A percentile compares a stretch with the other conserved stretches of the same genome.
These are phyloP conservation scores for Apis cerana DNA, from an alignment of 1,140 invertebrate genomes.

Conservation along the genomic window DNA sequence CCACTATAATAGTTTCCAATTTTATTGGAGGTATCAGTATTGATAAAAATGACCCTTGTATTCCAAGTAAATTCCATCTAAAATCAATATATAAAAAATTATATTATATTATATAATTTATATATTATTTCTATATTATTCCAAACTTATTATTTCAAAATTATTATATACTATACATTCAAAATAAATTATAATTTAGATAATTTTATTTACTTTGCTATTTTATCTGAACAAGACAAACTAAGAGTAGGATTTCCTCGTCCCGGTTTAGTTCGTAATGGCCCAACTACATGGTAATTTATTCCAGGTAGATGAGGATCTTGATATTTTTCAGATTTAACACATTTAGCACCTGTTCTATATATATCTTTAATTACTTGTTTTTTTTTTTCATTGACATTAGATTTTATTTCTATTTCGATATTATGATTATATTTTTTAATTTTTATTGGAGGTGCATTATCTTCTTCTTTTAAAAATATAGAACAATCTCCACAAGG, in stretches of 20 bases:
- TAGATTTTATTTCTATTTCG: conserved; percentile 66
- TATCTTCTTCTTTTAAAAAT: conserved; percentile 82
- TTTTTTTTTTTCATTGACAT: conserved; percentile 10
- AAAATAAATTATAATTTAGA: not conserved
- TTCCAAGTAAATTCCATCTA: conserved; percentile 92
- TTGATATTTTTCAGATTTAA: conserved; percentile 80
- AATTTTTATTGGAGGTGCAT: conserved; percentile 57
- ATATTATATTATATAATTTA: no score
- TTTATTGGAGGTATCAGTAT: conserved; percentile 87
- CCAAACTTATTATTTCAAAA: not conserved
- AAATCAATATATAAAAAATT: conserved; percentile 21
- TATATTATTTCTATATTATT: not conserved
- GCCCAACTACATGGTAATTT: conserved; percentile 87
- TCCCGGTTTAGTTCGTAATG: conserved; percentile 94
- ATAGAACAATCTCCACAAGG: conserved; percentile 98
- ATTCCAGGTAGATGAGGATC: conserved; percentile 83
- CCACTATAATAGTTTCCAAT: conserved; percentile 88
- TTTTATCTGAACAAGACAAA: conserved; percentile 96
- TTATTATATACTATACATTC: not conserved
- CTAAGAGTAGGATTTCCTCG: conserved; percentile 94
- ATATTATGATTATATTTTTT: conserved; percentile 52
- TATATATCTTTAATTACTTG: conserved; percentile 83
- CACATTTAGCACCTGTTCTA: conserved; percentile 94
- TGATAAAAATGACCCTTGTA: conserved; percentile 90
- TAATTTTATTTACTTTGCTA: conserved; percentile 82